Conservation (phyloP, 2,888 invertebrate species). For the Drosophila robusta region DNA sequence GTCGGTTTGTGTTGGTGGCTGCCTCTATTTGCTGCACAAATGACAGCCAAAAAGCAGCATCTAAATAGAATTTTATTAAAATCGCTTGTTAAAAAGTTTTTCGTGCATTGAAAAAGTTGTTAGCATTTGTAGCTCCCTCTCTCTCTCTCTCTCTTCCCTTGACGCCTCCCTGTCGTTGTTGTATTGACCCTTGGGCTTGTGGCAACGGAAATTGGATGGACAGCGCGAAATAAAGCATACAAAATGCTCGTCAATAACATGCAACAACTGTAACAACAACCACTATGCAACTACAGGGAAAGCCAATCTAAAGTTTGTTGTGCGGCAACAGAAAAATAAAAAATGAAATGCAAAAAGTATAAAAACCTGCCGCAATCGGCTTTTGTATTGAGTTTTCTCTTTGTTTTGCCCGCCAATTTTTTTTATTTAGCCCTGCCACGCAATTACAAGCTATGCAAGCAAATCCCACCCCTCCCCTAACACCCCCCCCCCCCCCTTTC, state of each 20-base stretch:
- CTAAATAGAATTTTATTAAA: constrained; percentile 80
- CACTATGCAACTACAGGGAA: constrained; percentile 50
- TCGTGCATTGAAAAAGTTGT: constrained; percentile 61
- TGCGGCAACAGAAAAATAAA: constrained; percentile 12
- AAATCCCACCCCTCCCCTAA: too few relatives aligned
- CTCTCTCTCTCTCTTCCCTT: too few relatives aligned
- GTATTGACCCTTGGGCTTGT: constrained; percentile 59
- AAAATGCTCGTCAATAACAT: constrained; percentile 71
- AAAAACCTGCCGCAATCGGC: constrained; percentile 49
- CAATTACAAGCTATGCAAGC: constrained; percentile 24
- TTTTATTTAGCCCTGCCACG: constrained; percentile 8
- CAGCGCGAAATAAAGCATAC: constrained; percentile 72
- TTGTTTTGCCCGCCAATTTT: constrained; percentile 10
- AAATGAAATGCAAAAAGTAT: constrained; percentile 30
- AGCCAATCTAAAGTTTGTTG: constrained; percentile 69
- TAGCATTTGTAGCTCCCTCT: constrained; percentile 17
- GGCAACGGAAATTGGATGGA: constrained; percentile 74
- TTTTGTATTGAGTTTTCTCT: constrained; percentile 47
- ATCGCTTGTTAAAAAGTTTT: constrained; percentile 77
- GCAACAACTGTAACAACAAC: constrained; percentile 37
- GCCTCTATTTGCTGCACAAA: constrained; percentile 34
- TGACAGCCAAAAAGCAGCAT: constrained; percentile 60
- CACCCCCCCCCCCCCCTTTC: not conserved
- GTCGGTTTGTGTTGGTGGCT: not conserved
- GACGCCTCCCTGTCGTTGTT: constrained; percentile 6